Evolutionary conservation across 2,888 invertebrate species (phyloP).

Genomic region (Drosophila suboccidentalis): DNA sequence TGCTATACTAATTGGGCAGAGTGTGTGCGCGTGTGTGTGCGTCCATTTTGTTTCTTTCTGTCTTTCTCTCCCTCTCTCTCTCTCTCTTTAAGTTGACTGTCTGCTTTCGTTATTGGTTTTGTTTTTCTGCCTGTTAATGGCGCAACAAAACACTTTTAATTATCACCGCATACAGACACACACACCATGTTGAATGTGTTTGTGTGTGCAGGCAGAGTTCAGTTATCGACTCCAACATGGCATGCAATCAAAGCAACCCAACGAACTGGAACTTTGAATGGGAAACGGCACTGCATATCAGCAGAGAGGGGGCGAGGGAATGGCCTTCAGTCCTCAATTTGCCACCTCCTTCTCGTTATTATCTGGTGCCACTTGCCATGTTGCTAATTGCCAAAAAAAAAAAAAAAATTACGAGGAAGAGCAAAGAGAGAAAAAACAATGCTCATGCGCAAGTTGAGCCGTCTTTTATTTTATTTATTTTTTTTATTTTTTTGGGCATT

Average conservation of each 20-base stretch:
- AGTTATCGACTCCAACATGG: conserved; percentile 43
- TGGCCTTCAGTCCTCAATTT: conserved; percentile 17
- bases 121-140: conserved; percentile 51
- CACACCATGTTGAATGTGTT: background rate
- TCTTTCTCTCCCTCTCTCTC: background rate
- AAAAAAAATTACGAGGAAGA: background rate
- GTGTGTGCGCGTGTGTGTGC: background rate
- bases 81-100: background rate
- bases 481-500: conserved; percentile 3
- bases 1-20: conserved; percentile 58
- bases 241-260: conserved; percentile 57
- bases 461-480: conserved; percentile 31
- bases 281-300: conserved; percentile 21
- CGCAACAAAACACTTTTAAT: conserved; percentile 67
- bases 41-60: background rate
- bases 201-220: conserved; percentile 26
- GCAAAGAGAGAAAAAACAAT: conserved; percentile 8
- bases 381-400: conserved; percentile 73
- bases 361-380: conserved; percentile 52
- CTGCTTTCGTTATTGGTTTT: conserved; percentile 27
- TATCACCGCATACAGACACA: conserved; percentile 43
- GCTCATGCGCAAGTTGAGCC: conserved; percentile 49
- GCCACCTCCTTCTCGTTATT: conserved; percentile 16
- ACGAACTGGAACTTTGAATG: conserved; percentile 59
- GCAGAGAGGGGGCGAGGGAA: background rate